Evolutionary conservation across 2,888 invertebrate genomes (phyloP).

Genomic region (Mesorhabditis belari): DNA sequence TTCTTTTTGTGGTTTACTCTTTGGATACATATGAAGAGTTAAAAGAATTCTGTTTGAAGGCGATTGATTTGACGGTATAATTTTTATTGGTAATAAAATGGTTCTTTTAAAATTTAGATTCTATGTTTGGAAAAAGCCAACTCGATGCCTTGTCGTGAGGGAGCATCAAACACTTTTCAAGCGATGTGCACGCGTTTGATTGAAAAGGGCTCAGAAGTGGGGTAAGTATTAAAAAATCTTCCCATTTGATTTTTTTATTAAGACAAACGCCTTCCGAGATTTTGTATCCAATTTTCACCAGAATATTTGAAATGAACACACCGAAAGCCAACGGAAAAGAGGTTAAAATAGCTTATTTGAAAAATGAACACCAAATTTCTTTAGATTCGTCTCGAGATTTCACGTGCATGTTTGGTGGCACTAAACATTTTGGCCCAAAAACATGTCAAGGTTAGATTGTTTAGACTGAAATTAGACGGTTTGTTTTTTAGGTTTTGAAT

Average conservation of each 20-base stretch:
- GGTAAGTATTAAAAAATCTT: not conserved
- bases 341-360: not conserved
- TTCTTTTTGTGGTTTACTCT: conserved; percentile 5
- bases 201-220: conserved; percentile 20
- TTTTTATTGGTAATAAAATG: no score
- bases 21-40: conserved; percentile 16
- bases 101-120: not conserved
- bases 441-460: conserved; percentile 22
- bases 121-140: conserved; percentile 12
- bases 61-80: not conserved
- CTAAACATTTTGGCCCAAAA: conserved; percentile 47
- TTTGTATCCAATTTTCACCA: conserved; percentile 17
- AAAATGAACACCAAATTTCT: not conserved
- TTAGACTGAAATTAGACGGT: not conserved
- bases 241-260: not conserved
- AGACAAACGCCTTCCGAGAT: conserved; percentile 10
- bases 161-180: conserved; percentile 38
- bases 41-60: conserved; percentile 17
- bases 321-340: conserved; percentile 9
- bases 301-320: conserved; percentile 30
- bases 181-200: conserved; percentile 33
- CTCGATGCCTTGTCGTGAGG: conserved; percentile 27
- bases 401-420: conserved; percentile 38
- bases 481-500: conserved; percentile 23
- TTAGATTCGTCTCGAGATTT: conserved; percentile 20